Evolutionary conservation across 1,140 invertebrate genomes (phyloP).

Genomic region (Euura saliciscinereae): DNA sequence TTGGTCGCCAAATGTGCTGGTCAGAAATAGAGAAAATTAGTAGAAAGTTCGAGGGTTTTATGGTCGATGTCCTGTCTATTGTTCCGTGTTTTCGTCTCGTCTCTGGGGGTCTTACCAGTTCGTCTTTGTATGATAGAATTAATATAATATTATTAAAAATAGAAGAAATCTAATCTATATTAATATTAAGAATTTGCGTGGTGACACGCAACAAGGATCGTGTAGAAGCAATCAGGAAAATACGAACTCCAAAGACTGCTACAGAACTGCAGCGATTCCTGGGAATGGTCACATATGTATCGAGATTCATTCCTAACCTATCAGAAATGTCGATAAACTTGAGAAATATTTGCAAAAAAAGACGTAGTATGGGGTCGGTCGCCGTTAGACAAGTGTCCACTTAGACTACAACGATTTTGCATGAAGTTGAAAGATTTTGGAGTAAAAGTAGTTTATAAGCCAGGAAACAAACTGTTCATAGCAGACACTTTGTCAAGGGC

Average conservation of each 20-base stretch:
- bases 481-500: conserved; percentile 22
- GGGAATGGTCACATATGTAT: conserved; percentile 51
- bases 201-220: conserved; percentile 46
- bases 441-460: conserved; percentile 36
- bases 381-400: conserved; percentile 33
- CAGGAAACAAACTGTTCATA: conserved; percentile 23
- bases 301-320: conserved; percentile 44
- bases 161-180: no score
- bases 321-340: conserved; percentile 32
- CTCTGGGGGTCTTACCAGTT: no score
- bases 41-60: no score
- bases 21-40: no score
- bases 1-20: no score
- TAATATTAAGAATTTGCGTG: no score
- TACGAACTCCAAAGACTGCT: conserved; percentile 38
- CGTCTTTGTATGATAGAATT: no score
- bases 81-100: no score
- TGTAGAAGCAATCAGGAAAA: conserved; percentile 32
- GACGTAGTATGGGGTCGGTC: conserved; percentile 31
- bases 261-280: conserved; percentile 42
- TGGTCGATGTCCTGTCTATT: no score
- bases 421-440: conserved; percentile 39
- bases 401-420: conserved; percentile 44
- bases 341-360: conserved; percentile 35
- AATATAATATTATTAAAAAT: no score